A percentile compares a stretch with the other conserved stretches of the same genome.
These are phyloP conservation scores for Melanargia galathea DNA, from an alignment of 2,888 invertebrate genomes.

Conservation along the genomic window DNA sequence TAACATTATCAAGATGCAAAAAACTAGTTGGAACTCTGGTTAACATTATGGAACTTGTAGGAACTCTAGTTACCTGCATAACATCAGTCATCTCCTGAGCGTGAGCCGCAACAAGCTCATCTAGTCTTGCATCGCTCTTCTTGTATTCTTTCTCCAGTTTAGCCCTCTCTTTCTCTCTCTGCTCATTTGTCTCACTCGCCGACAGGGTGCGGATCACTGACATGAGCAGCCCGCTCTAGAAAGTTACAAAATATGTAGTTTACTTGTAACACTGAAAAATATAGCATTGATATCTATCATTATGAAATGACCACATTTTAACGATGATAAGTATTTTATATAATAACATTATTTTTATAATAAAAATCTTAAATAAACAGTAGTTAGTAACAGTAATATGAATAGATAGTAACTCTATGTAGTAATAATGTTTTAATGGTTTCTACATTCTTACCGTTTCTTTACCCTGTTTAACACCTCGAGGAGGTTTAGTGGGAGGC, in stretches of 20 bases:
- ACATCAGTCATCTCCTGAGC: slow-evolving; percentile 93
- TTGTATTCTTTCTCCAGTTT: slow-evolving; percentile 97
- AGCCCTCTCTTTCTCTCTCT: slow-evolving; percentile 94
- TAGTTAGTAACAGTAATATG: too few relatives aligned
- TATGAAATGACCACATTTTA: too few relatives aligned
- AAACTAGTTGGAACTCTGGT: too few relatives aligned
- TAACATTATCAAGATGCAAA: too few relatives aligned
- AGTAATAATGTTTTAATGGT: too few relatives aligned
- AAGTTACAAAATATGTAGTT: neutral
- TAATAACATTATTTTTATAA: too few relatives aligned
- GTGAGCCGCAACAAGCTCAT: slow-evolving; percentile 93
- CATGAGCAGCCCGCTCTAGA: slow-evolving; percentile 93
- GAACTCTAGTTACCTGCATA: slow-evolving; percentile 84
- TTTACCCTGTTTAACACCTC: slow-evolving; percentile 92
- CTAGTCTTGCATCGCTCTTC: slow-evolving; percentile 93
- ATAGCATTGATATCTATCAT: neutral
- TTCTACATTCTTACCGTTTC: slow-evolving; percentile 87
- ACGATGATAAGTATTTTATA: too few relatives aligned
- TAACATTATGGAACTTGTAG: too few relatives aligned
- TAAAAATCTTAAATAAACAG: too few relatives aligned
- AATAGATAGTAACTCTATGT: too few relatives aligned
- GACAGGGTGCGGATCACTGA: slow-evolving; percentile 97
- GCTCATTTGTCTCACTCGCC: slow-evolving; percentile 96
- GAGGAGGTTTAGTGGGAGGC: slow-evolving; percentile 92
- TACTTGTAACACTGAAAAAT: neutral